Conservation (phyloP, 2,113 vertebrate species). For the Larimichthys polyactis region DNA sequence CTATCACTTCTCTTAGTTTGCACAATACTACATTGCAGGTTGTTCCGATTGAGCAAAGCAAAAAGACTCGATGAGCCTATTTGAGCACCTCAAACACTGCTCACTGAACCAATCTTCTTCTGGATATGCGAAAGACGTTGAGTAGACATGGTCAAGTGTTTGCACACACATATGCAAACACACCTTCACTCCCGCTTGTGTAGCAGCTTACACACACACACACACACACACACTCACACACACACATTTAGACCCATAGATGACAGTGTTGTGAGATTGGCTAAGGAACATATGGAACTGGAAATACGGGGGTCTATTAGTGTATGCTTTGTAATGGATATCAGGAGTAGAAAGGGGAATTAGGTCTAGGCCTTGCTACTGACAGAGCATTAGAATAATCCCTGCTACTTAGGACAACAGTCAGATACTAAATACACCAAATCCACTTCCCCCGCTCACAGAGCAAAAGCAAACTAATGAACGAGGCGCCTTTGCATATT, state of each 20-base stretch:
- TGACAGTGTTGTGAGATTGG: constrained; percentile 47
- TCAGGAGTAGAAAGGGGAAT: constrained; percentile 68
- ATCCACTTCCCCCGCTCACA: constrained; percentile 64
- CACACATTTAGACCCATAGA: constrained; percentile 12
- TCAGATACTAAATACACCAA: constrained; percentile 76
- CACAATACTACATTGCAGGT: not conserved
- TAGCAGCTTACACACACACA: constrained; percentile 3
- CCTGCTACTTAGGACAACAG: constrained; percentile 78
- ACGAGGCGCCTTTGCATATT: constrained; percentile 65
- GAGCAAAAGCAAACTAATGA: constrained; percentile 75
- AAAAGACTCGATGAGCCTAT: not conserved
- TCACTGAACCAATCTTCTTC: not conserved
- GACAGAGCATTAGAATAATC: constrained; percentile 82
- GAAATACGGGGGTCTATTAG: constrained; percentile 60
- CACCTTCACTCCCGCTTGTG: not conserved
- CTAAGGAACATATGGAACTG: constrained; percentile 43
- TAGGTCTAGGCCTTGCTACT: constrained; percentile 62
- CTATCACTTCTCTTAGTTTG: too few relatives aligned
- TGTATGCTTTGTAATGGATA: constrained; percentile 75
- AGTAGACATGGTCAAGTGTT: not conserved
- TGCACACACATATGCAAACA: constrained; percentile 2
- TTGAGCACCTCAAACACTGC: not conserved
- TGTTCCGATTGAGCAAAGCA: not conserved
- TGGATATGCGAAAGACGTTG: not conserved
- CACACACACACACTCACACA: too few relatives aligned